Evolutionary conservation across 2,797 vertebrate genomes (phyloP), one percentile per base, ranked within the genome.

Genomic region (Anas bernieri): DNA sequence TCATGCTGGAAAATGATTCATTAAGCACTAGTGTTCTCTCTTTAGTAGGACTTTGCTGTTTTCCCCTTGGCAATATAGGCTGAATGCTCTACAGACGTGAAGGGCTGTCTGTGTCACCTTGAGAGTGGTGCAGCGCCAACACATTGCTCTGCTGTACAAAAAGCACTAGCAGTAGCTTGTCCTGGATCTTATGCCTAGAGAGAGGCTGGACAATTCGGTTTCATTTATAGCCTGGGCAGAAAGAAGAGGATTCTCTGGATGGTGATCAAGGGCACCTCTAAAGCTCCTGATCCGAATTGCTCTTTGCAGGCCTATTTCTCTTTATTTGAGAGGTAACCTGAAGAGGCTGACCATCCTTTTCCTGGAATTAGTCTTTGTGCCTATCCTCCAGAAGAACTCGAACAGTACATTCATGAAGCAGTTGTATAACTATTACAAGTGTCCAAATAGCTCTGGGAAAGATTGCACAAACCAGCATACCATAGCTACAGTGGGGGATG

Each of bases 1-100:
- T 96, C 93, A 64, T 92, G 92, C 85, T 96, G 92, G 89, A 97
- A 96, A 95, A 94, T 92, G 83, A 95, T 92, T 96, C 96, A 97
- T 96, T 96, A 96, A 94, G 75, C 89, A 31, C 94, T 97, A 88
- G 93, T 96, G 87, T 94, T 91, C 81, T 93, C 48, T 95, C 86
- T 93, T 92, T 52, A 96, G 91, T 55, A 83, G 78, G 90, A 93
- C 92, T 96, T 95, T 30, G 75, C 96, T 86, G 83, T 93, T 93
- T 96, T 43, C 91, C 94, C 95, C 90, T 94, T 92, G 94, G 92
- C 88, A 6, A 82, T 90, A 48, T 8, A 17, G 83, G 20, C 64
- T 84, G 94, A 93, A 94, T 91, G 92, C 93, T 95, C 85, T 97
- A 45, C 74, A 92, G 95, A 96, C 87, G 69, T 17, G 68, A 92